Percentiles rank a stretch among this genome's conserved stretches.
Evolutionary conservation across 1,140 invertebrate species (phyloP).

Genomic region (Ctenoplectra terminalis): DNA sequence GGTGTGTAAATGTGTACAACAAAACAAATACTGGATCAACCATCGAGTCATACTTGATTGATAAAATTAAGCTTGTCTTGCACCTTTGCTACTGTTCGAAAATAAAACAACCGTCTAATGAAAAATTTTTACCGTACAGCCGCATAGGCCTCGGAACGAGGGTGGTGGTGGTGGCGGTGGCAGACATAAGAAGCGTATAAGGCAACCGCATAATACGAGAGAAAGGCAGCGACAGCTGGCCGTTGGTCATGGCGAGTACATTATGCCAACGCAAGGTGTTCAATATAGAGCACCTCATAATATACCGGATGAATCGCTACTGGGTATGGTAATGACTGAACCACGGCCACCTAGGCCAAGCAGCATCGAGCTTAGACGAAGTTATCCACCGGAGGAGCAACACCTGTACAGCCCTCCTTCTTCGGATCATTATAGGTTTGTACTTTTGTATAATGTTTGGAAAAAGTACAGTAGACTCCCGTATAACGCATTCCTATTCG

Average conservation of each 20-base stretch:
- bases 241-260: slow-evolving; percentile 92
- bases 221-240: slow-evolving; percentile 92
- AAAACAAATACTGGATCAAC: slow-evolving; percentile 48
- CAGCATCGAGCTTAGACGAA: slow-evolving; percentile 89
- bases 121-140: slow-evolving; percentile 76
- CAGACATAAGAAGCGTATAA: slow-evolving; percentile 91
- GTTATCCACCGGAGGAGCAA: slow-evolving; percentile 86
- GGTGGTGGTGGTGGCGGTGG: slow-evolving; percentile 83
- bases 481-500: no score
- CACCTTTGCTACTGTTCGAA: slow-evolving; percentile 33
- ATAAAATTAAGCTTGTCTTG: slow-evolving; percentile 68
- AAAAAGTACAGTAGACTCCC: no score
- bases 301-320: slow-evolving; percentile 79
- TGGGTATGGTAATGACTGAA: slow-evolving; percentile 81
- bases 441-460: not conserved
- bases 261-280: slow-evolving; percentile 86
- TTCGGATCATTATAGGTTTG: slow-evolving; percentile 80
- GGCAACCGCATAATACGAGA: slow-evolving; percentile 93
- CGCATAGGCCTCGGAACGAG: slow-evolving; percentile 85
- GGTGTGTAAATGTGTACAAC: not conserved
- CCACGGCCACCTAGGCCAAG: slow-evolving; percentile 88
- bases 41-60: slow-evolving; percentile 53
- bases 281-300: slow-evolving; percentile 79
- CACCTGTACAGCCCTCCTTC: slow-evolving; percentile 82
- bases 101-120: slow-evolving; percentile 23